Conservation (phyloP, 2,113 vertebrate species). For the Gymnocephalus cernua region DNA sequence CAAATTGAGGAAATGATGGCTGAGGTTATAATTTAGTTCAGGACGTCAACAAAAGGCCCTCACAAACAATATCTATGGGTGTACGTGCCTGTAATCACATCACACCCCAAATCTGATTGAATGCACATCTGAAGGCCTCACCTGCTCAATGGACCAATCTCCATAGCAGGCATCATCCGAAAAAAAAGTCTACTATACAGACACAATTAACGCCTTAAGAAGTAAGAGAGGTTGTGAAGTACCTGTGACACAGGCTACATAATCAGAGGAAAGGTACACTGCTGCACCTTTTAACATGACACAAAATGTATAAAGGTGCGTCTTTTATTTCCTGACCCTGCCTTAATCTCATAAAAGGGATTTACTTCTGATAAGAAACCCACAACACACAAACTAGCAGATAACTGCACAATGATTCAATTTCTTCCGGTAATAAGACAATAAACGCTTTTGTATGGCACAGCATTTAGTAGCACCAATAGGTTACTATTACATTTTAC, state of each 20-base stretch:
- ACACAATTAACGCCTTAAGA: neutral
- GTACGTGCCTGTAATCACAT: neutral
- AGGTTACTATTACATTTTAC: neutral
- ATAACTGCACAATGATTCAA: slow-evolving; percentile 16
- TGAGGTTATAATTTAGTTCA: slow-evolving; percentile 1
- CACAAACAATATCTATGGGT: neutral
- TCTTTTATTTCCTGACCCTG: neutral
- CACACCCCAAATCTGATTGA: no score
- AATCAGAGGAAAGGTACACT: neutral
- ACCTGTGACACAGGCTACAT: neutral
- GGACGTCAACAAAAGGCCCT: neutral
- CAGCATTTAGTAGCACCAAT: neutral
- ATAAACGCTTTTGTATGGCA: slow-evolving; percentile 17
- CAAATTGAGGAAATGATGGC: slow-evolving; percentile 15
- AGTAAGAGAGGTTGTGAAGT: neutral
- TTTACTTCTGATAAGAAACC: slow-evolving; percentile 48
- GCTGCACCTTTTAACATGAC: slow-evolving; percentile 7
- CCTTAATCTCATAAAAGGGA: neutral
- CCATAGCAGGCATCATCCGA: neutral
- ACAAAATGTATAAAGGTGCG: slow-evolving; percentile 32
- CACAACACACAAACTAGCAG: slow-evolving; percentile 13
- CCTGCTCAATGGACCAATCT: no score
- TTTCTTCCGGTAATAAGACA: slow-evolving; percentile 11
- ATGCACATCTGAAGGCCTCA: no score
- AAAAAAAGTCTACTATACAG: neutral